Base-by-base conservation (phyloP, 2,797 vertebrate species). In the Enteromius argenteus region DNA sequence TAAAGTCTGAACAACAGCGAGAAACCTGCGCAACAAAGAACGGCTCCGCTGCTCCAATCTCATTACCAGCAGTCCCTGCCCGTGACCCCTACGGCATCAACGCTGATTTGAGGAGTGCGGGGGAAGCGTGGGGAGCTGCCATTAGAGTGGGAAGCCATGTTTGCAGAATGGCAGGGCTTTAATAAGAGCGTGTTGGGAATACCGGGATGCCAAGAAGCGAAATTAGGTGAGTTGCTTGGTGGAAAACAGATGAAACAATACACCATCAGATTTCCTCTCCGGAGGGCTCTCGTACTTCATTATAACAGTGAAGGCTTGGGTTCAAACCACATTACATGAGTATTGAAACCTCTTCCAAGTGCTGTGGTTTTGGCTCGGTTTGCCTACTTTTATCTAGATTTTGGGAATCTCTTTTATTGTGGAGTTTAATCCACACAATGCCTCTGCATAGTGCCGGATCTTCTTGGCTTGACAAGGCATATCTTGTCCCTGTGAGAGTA, bases 141-240 rank as follows among this genome's bases (percentile, higher is more conserved):
- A 91, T 91, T 86, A 87, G 77, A 89, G 79, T 30, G 46, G 73
- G 78, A 71, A 88, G 67, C 73, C 76, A 88, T 91, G 79, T 89
- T 87, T 85, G 82, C 87, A 81, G 81, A 86, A 88, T 89, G 83
- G 84, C 76, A 90, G 84, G 84, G 79, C 86, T 87, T 91, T 90
- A 91, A 92, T 91, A 91, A 93, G 89, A 88, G 87, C 81, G 88
- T 84, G 86, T 86, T 92, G 89, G 88, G 88, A 91, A 91, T 89
- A 89, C 44, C 80, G 82, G 84, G 86, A 91, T 86, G 89, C 89
- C 86, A 90, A 83, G 88, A 89, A 90, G 89, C 85, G 82, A 89
- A 80, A 74, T 79, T 86, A 90, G 90, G 87, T 86, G 88, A 87
- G 88, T 86, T 64, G 71, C 85, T 88, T 87, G 88, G 68, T 83